Conservation (phyloP, 2,113 vertebrate genomes). For the Scophthalmus maximus region DNA sequence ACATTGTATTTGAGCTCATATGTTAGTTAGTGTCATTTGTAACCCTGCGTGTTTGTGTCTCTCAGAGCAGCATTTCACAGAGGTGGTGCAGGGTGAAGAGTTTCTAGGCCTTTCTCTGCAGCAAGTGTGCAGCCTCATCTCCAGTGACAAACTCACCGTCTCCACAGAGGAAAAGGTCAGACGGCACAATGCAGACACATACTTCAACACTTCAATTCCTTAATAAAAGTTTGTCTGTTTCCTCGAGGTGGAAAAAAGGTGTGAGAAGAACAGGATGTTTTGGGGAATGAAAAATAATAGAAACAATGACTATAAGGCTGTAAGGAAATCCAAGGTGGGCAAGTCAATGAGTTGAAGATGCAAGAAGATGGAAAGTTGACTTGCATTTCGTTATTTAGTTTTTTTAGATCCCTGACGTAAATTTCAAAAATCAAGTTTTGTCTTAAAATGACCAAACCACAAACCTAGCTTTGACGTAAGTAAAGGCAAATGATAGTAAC, state of each 20-base stretch:
- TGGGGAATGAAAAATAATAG: neutral
- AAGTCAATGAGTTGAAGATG: too few species aligned
- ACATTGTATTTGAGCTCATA: neutral
- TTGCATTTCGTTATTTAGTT: too few species aligned
- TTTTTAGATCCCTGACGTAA: too few species aligned
- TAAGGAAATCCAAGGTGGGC: too few species aligned
- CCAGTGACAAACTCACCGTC: constrained; percentile 96
- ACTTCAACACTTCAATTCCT: neutral
- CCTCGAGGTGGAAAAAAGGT: neutral
- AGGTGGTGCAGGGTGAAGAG: constrained; percentile 97
- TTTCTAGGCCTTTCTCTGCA: constrained; percentile 93
- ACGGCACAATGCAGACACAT: neutral
- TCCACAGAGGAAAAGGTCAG: constrained; percentile 97
- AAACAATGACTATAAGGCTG: too few species aligned
- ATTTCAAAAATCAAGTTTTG: too few species aligned
- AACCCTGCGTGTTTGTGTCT: constrained; percentile 41
- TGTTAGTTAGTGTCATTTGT: neutral
- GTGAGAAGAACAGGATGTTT: too few species aligned
- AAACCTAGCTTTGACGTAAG: too few species aligned
- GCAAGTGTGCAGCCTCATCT: constrained; percentile 96
- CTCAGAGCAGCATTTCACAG: constrained; percentile 95
- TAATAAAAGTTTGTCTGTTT: neutral
- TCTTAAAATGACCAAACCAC: too few species aligned
- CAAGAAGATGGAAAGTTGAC: too few species aligned
- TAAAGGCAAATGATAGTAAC: too few species aligned